phyloP scores from a whole-genome alignment of 2,888 invertebrate genomes.

The Caenorhabditis sp. region DNA sequence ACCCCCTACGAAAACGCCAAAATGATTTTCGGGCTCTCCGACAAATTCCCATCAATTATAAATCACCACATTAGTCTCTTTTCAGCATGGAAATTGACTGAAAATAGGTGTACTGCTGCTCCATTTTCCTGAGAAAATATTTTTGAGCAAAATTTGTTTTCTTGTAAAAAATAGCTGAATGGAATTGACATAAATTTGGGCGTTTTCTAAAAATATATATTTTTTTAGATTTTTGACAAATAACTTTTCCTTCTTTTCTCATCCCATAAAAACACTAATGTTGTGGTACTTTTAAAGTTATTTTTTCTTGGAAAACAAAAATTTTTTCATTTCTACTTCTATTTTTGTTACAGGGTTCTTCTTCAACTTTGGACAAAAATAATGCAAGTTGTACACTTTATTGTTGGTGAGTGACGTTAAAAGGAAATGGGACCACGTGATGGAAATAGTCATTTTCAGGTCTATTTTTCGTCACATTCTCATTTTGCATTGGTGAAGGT shows the following conservation, averaged over 20 bases:
- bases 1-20: no score
- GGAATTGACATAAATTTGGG: background rate
- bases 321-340: no score
- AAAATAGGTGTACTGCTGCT: background rate
- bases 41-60: no score
- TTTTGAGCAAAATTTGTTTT: background rate
- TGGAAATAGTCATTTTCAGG: background rate
- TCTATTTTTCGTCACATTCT: background rate
- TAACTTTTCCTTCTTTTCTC: background rate
- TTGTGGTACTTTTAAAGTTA: background rate
- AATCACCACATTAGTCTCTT: no score
- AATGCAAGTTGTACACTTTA: slow-evolving; percentile 34
- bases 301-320: no score
- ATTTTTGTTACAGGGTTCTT: background rate
- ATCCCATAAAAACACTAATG: background rate
- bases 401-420: slow-evolving; percentile 24
- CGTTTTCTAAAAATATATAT: background rate
- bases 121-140: background rate
- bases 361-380: background rate
- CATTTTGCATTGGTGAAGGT: background rate
- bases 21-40: no score
- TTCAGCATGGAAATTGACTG: no score
- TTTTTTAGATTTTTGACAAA: background rate
- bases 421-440: no score
- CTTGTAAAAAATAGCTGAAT: background rate